Percentiles rank a stretch among this genome's conserved stretches.
Evolutionary conservation across 2,888 invertebrate species (phyloP).

Genomic region (Doris montereyensis): DNA sequence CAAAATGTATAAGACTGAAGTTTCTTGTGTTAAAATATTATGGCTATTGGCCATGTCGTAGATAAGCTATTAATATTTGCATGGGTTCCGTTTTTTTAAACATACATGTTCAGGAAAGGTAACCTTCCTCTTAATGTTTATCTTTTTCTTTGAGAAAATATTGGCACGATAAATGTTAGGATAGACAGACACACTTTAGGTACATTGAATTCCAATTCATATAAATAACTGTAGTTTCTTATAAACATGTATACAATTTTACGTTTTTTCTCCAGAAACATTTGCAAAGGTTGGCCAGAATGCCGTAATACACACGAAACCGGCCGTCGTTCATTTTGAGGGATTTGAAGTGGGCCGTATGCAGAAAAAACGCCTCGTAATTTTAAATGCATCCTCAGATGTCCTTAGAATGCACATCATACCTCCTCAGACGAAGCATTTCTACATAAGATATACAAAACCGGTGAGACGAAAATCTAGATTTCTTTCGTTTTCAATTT

Average conservation of each 20-base stretch:
- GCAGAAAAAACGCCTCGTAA: conserved; percentile 55
- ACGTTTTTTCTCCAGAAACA: conserved; percentile 63
- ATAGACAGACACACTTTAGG: too few species aligned
- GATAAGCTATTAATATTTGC: too few species aligned
- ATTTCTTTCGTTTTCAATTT: too few species aligned
- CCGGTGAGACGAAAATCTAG: conserved; percentile 63
- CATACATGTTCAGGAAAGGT: background rate
- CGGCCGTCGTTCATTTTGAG: conserved; percentile 69
- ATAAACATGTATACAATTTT: background rate
- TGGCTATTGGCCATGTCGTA: too few species aligned
- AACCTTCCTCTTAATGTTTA: background rate
- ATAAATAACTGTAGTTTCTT: background rate
- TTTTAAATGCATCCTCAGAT: conserved; percentile 70
- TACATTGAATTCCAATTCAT: too few species aligned
- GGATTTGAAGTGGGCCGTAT: conserved; percentile 69
- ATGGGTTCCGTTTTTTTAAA: background rate
- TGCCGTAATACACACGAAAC: conserved; percentile 66
- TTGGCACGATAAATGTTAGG: too few species aligned
- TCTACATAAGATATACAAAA: conserved; percentile 71
- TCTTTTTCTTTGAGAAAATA: too few species aligned
- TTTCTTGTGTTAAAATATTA: too few species aligned
- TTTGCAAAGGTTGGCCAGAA: conserved; percentile 69
- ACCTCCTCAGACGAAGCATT: conserved; percentile 71
- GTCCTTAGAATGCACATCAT: conserved; percentile 71
- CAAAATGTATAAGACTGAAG: too few species aligned